phyloP scores from a whole-genome alignment of 2,888 invertebrate genomes.

The Epiblema foenella region DNA sequence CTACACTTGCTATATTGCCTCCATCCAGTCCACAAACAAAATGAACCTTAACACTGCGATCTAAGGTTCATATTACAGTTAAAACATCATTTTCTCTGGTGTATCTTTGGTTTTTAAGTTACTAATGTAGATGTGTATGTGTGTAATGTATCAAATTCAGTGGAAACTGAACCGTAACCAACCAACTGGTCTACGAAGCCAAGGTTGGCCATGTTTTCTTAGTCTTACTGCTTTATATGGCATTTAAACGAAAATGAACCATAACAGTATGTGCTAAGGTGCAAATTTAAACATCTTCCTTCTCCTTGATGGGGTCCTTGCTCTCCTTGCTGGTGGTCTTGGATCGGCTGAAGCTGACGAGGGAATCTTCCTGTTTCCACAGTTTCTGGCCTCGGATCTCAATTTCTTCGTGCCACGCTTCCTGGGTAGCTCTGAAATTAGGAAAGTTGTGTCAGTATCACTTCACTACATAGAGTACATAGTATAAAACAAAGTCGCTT shows the following conservation, averaged over 20 bases:
- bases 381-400: conserved; percentile 82
- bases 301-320: conserved; percentile 35
- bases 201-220: too few relatives aligned
- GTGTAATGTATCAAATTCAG: too few relatives aligned
- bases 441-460: not conserved
- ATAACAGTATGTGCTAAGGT: not conserved
- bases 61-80: not conserved
- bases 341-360: conserved; percentile 54
- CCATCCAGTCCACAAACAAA: too few relatives aligned
- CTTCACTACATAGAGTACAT: too few relatives aligned
- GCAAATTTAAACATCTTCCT: conserved; percentile 35
- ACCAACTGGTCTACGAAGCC: too few relatives aligned
- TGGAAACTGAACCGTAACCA: not conserved
- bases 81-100: too few relatives aligned
- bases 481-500: too few relatives aligned
- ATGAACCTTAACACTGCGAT: not conserved
- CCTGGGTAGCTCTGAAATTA: conserved; percentile 76
- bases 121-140: too few relatives aligned
- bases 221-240: not conserved
- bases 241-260: too few relatives aligned
- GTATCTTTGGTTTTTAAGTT: too few relatives aligned
- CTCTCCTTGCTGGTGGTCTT: conserved; percentile 22
- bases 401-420: conserved; percentile 85
- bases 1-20: too few relatives aligned
- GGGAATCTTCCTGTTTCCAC: conserved; percentile 83